A percentile compares a stretch with the other conserved stretches of the same genome.
Evolutionary conservation across 35 echinoderm and acorn worm species (phyloP).

Genomic region (Patiria miniata): DNA sequence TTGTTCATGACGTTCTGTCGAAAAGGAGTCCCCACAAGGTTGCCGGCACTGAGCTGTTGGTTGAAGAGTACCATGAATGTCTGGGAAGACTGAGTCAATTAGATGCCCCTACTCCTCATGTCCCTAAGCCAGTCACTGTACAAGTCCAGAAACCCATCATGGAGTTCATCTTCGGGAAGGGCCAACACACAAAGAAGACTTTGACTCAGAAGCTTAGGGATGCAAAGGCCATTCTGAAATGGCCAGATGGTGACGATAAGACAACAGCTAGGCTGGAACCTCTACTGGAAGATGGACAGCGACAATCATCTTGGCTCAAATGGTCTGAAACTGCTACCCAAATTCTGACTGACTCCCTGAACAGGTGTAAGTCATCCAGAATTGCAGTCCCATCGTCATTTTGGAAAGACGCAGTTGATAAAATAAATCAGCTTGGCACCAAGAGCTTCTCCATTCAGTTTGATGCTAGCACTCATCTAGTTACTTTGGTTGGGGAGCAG

Average conservation of each 20-base stretch:
- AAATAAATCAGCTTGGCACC: background rate
- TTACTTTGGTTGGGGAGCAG: background rate
- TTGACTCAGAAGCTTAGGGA: background rate
- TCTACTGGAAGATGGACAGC: background rate
- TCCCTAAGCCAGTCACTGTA: conserved; percentile 25
- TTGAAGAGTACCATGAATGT: conserved; percentile 28
- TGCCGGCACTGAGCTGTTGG: background rate
- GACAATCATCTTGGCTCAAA: background rate
- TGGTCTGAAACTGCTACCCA: background rate
- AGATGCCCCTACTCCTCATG: conserved; percentile 14
- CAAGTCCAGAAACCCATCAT: background rate
- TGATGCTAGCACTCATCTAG: background rate
- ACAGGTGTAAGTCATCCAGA: background rate
- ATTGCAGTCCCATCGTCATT: background rate
- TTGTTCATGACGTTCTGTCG: background rate
- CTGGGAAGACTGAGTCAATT: conserved; percentile 7
- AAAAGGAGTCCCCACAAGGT: background rate
- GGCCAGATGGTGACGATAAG: conserved; percentile 1
- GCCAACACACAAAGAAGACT: background rate
- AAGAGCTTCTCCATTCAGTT: background rate
- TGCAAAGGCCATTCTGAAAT: background rate
- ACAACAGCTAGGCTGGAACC: background rate
- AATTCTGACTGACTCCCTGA: background rate
- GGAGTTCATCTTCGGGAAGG: conserved; percentile 6
- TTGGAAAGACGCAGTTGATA: background rate